Percentiles rank a stretch among this genome's conserved stretches.
phyloP scores from a whole-genome alignment of 2,113 vertebrate species.

The Zosterops hypoxanthus region DNA sequence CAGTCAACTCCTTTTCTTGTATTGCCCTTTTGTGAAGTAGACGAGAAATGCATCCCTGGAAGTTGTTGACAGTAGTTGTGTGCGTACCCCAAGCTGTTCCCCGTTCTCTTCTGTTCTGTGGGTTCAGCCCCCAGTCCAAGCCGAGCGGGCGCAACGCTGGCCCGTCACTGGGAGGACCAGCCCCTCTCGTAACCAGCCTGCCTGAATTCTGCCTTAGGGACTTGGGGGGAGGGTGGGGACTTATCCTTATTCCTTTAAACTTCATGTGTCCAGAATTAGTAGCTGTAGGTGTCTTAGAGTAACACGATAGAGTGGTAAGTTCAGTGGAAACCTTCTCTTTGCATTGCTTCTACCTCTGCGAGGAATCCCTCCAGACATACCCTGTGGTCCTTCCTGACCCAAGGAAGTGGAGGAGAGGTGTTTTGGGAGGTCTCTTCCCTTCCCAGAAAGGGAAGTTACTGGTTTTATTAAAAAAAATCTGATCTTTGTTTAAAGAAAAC shows the following conservation, averaged over 20 bases:
- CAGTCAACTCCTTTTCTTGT: slow-evolving; percentile 25
- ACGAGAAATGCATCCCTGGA: slow-evolving; percentile 1
- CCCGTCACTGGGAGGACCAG: not conserved
- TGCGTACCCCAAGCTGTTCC: slow-evolving; percentile 14
- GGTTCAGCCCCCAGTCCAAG: slow-evolving; percentile 19
- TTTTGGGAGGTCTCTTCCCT: not conserved
- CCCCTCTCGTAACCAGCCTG: slow-evolving; percentile 52
- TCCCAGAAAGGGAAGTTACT: not conserved
- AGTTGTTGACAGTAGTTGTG: slow-evolving; percentile 57
- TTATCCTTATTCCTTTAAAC: slow-evolving; percentile 61
- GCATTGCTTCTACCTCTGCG: slow-evolving; percentile 74
- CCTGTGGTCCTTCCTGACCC: not conserved
- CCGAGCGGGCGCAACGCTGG: not conserved
- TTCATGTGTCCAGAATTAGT: slow-evolving; percentile 64
- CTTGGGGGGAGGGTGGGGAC: not conserved
- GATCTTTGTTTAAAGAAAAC: slow-evolving; percentile 20
- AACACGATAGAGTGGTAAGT: slow-evolving; percentile 54
- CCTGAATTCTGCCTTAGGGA: slow-evolving; percentile 61
- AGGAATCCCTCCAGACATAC: not conserved
- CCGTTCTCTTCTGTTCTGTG: not conserved
- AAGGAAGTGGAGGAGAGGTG: slow-evolving; percentile 11
- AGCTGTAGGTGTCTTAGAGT: slow-evolving; percentile 64
- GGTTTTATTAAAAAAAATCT: not conserved
- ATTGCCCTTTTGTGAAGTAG: slow-evolving; percentile 40
- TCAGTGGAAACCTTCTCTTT: slow-evolving; percentile 52